Conservation (phyloP, 2,113 vertebrate species). For the Pandion haliaetus region DNA sequence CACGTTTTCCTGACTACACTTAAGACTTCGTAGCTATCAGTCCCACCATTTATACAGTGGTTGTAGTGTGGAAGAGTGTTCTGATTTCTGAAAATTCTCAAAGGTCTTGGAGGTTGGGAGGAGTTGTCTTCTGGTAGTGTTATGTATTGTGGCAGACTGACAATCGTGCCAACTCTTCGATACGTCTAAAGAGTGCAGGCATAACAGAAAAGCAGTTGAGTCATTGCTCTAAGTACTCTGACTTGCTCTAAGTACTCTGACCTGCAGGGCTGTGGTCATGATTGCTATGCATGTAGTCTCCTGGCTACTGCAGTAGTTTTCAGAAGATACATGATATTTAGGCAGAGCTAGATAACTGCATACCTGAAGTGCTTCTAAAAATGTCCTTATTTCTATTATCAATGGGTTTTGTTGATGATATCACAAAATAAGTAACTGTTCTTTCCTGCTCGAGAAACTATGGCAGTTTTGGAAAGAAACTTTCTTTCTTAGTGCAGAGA, state of each 20-base stretch:
- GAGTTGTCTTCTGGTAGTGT: neutral
- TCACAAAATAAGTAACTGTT: neutral
- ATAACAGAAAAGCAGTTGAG: neutral
- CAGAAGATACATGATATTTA: neutral
- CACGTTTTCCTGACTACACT: neutral
- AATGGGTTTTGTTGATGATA: neutral
- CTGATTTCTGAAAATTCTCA: neutral
- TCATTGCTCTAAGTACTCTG: neutral
- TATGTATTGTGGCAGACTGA: neutral
- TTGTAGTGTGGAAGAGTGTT: neutral
- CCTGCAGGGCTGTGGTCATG: neutral
- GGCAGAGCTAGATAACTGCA: neutral
- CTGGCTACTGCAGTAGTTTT: neutral
- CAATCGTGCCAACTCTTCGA: neutral
- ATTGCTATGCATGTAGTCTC: neutral
- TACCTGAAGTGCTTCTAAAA: neutral
- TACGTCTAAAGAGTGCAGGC: neutral
- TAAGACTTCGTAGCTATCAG: neutral
- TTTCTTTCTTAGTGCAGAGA: neutral
- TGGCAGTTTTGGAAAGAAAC: neutral
- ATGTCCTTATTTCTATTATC: neutral
- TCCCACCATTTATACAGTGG: neutral
- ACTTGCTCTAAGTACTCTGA: neutral
- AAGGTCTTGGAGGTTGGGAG: neutral
- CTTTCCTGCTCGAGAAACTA: neutral